Conservation (phyloP, 2,888 invertebrate species). For the Uropetala carovei region DNA sequence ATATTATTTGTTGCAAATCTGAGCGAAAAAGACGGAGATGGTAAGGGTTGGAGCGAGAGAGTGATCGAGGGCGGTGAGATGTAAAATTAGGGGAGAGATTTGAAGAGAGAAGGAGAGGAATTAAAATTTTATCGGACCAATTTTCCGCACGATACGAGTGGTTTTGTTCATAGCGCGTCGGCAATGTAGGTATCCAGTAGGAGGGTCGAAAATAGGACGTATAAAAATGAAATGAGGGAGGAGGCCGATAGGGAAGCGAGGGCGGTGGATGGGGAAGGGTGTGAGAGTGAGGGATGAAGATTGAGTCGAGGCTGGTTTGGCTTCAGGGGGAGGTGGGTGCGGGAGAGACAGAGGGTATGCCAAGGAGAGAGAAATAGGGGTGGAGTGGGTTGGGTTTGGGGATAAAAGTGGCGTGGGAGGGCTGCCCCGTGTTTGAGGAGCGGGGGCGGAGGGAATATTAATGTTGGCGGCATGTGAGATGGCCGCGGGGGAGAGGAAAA, state of each 20-base stretch:
- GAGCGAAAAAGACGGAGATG: neutral
- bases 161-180: slow-evolving; percentile 1
- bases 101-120: neutral
- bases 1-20: neutral
- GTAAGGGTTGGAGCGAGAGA: neutral
- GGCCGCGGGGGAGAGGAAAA: neutral
- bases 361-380: neutral
- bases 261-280: neutral
- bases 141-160: slow-evolving; percentile 6
- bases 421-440: neutral
- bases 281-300: neutral
- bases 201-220: too few relatives aligned
- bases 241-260: neutral
- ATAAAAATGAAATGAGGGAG: too few relatives aligned
- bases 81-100: neutral
- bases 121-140: slow-evolving; percentile 29
- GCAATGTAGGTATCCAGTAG: too few relatives aligned
- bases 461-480: slow-evolving; percentile 21
- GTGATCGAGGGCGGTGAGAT: neutral
- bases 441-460: slow-evolving; percentile 8
- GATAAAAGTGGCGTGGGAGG: neutral
- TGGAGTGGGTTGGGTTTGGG: neutral
- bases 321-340: neutral
- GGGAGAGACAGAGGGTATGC: neutral
- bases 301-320: neutral